Conservation (phyloP, 1,140 invertebrate species). For the Galendromus occidentalis region DNA sequence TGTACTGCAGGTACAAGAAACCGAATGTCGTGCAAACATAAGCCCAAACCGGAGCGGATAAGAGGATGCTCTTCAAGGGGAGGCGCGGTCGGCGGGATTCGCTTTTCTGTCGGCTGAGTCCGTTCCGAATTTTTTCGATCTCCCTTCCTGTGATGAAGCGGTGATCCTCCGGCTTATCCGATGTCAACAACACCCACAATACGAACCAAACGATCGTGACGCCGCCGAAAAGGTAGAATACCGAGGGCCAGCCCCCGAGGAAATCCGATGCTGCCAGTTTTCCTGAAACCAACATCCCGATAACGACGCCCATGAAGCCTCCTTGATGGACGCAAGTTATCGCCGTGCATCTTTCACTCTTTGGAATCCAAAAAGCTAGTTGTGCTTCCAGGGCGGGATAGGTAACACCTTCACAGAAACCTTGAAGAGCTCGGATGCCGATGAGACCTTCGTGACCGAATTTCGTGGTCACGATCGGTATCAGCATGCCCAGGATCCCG, state of each 20-base stretch:
- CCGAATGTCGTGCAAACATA: not conserved
- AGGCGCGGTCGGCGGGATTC: not conserved
- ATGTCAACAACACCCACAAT: constrained; percentile 26
- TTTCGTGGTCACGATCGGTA: constrained; percentile 37
- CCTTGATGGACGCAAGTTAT: not conserved
- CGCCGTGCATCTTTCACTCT: not conserved
- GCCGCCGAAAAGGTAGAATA: constrained; percentile 19
- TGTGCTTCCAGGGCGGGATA: constrained; percentile 10
- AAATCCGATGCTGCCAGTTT: constrained; percentile 16
- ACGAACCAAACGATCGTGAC: constrained; percentile 23
- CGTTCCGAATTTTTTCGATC: constrained; percentile 13
- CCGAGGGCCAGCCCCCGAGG: constrained; percentile 18
- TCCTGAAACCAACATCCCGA: constrained; percentile 17
- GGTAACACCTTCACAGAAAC: constrained; percentile 4
- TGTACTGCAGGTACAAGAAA: constrained; percentile 35
- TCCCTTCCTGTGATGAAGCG: constrained; percentile 8
- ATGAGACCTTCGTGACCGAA: not conserved
- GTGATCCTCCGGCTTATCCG: constrained; percentile 18
- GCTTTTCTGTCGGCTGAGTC: too few species aligned
- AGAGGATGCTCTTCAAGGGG: not conserved
- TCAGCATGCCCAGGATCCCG: constrained; percentile 55
- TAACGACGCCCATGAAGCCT: constrained; percentile 12
- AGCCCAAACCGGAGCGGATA: constrained; percentile 10
- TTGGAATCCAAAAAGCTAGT: constrained; percentile 6
- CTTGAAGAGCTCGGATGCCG: not conserved